These are phyloP conservation scores for Polyergus mexicanus DNA, from an alignment of 1,140 invertebrate genomes.

Conservation along the genomic window DNA sequence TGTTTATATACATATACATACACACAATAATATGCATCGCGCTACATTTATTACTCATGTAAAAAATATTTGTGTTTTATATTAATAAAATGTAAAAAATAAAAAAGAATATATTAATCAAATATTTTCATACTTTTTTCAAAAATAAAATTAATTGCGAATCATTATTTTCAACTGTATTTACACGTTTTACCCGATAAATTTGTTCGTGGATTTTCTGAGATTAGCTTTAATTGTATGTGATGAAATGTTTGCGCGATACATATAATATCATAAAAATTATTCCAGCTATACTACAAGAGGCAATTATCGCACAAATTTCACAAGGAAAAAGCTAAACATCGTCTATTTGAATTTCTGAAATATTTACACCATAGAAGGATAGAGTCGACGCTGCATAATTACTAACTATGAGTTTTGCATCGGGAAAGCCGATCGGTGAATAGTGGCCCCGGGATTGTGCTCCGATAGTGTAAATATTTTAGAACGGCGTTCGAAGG, in stretches of 20 bases:
- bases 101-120: background rate
- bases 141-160: slow-evolving; percentile 3
- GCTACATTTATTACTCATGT: background rate
- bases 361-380: slow-evolving; percentile 36
- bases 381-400: slow-evolving; percentile 25
- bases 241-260: background rate
- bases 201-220: background rate
- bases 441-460: slow-evolving; percentile 51
- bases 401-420: slow-evolving; percentile 50
- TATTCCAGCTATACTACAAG: background rate
- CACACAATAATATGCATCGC: background rate
- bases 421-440: slow-evolving; percentile 40
- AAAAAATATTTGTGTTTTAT: background rate
- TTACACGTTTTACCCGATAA: background rate
- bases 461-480: slow-evolving; percentile 51
- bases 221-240: background rate
- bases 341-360: slow-evolving; percentile 22
- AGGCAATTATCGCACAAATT: background rate
- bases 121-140: background rate
- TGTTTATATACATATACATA: too few relatives aligned
- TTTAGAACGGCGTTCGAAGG: slow-evolving; percentile 46
- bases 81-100: background rate
- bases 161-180: background rate
- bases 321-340: background rate
- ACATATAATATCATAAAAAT: slow-evolving; percentile 11